Evolutionary conservation across 2,797 vertebrate species (phyloP).

Genomic region (Myotis daubentonii): DNA sequence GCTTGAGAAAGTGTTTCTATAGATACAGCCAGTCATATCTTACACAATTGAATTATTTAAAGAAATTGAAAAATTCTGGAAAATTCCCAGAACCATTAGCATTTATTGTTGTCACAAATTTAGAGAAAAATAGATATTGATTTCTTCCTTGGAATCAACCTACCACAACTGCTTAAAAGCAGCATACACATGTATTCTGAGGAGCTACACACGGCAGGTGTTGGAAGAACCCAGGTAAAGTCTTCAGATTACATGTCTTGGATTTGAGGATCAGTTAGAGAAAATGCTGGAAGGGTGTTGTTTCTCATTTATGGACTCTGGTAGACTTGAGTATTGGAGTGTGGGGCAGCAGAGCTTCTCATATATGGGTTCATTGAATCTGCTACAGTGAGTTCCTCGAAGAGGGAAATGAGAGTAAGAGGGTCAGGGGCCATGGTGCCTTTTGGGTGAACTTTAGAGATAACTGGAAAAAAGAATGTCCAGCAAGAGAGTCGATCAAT

Average conservation of each 20-base stretch:
- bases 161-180: neutral
- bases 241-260: neutral
- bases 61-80: constrained; percentile 18
- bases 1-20: neutral
- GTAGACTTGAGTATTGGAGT: neutral
- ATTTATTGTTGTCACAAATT: neutral
- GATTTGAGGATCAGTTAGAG: neutral
- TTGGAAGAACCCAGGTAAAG: neutral
- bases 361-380: neutral
- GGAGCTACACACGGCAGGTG: neutral
- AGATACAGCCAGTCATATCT: neutral
- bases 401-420: neutral
- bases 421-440: neutral
- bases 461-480: neutral
- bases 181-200: neutral
- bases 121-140: neutral
- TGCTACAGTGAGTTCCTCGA: neutral
- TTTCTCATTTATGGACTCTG: neutral
- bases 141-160: neutral
- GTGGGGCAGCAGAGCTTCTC: neutral
- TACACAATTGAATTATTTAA: neutral
- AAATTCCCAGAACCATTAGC: neutral
- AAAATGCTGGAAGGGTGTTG: neutral
- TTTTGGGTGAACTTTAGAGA: neutral
- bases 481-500: neutral